phyloP scores from a whole-genome alignment of 2,113 vertebrate genomes.

The Scartelaos histophorus region DNA sequence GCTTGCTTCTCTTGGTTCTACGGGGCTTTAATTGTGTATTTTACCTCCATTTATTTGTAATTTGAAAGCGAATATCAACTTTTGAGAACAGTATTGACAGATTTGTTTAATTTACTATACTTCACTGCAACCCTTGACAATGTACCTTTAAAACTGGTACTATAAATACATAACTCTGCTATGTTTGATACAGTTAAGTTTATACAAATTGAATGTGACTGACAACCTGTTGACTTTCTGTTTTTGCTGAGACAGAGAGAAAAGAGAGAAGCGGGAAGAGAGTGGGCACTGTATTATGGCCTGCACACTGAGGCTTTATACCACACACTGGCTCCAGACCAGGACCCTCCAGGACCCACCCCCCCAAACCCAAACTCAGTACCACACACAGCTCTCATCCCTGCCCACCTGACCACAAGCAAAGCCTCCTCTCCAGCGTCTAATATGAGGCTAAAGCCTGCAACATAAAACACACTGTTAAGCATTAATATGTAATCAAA shows the following conservation, averaged over 20 bases:
- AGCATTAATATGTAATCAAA: conserved; percentile 26
- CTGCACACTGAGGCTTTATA: conserved; percentile 63
- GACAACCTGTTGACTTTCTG: conserved; percentile 52
- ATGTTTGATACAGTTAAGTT: conserved; percentile 1
- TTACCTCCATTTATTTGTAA: conserved; percentile 1
- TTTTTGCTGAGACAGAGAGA: conserved; percentile 44
- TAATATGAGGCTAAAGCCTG: conserved; percentile 32
- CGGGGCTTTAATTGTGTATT: not conserved
- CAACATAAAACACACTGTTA: conserved; percentile 15
- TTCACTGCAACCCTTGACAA: not conserved
- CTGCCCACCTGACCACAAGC: conserved; percentile 44
- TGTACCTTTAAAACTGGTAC: not conserved
- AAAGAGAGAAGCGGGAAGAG: conserved; percentile 18
- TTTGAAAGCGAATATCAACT: not conserved
- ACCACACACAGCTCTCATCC: conserved; percentile 44
- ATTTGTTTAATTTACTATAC: conserved; percentile 1
- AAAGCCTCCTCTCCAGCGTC: conserved; percentile 36
- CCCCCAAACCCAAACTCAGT: conserved; percentile 19
- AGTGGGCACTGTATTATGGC: conserved; percentile 28
- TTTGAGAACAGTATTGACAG: not conserved
- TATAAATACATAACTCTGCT: not conserved
- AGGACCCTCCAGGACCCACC: conserved; percentile 35
- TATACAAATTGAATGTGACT: conserved; percentile 32
- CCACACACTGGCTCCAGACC: conserved; percentile 47
- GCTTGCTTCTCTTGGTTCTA: not conserved